Evolutionary conservation across 2,797 vertebrate species (phyloP).

Genomic region (Acrossocheilus fasciatus): DNA sequence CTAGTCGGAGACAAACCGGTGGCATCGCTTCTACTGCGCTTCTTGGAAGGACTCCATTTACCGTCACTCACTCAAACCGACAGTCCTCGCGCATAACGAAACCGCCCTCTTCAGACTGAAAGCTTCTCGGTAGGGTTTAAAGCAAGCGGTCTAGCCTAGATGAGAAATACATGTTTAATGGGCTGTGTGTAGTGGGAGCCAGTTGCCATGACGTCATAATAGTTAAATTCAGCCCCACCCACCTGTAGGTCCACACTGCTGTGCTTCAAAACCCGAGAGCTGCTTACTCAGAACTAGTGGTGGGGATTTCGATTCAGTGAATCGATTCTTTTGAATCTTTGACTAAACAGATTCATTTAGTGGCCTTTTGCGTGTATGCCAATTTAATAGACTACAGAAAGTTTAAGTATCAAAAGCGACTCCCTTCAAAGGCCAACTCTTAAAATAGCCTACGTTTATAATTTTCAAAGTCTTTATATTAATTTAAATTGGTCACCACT

Average conservation of each 20-base stretch:
- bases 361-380: neutral
- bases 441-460: neutral
- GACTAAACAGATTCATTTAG: neutral
- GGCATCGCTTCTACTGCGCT: slow-evolving; percentile 8
- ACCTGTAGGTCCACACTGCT: slow-evolving; percentile 28
- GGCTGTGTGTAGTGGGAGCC: slow-evolving; percentile 67
- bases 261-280: neutral
- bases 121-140: neutral
- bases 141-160: neutral
- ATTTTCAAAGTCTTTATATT: neutral
- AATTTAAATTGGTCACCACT: neutral
- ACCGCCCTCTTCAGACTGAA: neutral
- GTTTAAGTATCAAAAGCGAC: neutral
- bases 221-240: slow-evolving; percentile 65
- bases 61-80: slow-evolving; percentile 25
- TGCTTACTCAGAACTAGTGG: neutral
- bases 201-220: slow-evolving; percentile 50
- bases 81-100: neutral
- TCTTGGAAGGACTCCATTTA: slow-evolving; percentile 9
- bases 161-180: slow-evolving; percentile 62
- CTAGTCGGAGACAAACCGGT: neutral
- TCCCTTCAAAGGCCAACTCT: neutral
- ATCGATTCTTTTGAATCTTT: slow-evolving; percentile 7
- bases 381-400: neutral
- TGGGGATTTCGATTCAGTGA: neutral